Evolutionary conservation across 2,113 vertebrate genomes (phyloP), one percentile per base, ranked within the genome.

Genomic region (Polyodon spathula): DNA sequence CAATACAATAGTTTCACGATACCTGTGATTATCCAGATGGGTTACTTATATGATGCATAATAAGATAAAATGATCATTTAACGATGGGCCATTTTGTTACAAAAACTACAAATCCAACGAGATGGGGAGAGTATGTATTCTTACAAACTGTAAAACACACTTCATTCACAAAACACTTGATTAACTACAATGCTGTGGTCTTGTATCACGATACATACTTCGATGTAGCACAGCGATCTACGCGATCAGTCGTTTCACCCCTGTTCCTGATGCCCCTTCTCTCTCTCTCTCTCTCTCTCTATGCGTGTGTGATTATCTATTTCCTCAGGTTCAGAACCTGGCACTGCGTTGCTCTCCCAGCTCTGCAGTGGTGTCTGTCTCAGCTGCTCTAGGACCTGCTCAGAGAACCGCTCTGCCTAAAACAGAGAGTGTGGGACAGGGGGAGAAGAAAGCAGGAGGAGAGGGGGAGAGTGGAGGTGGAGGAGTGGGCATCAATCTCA

Each of bases 281-380:
- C 8, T 6, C 4, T 60, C 43, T 42, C n/a, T 14, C 0, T 64
- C 8, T 50, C 48, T 1, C 9, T 58, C 4, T 14, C 48, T 50
- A n/a, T n/a, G n/a, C n/a, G n/a, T n/a, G n/a, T n/a, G 48, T 50
- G 12, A n/a, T 50, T 6, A 14, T 50, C 48, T 10, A 10, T 58
- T 2, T 54, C 39, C 59, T 16, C 61, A 84, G 81, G 80, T 81
- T 40, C 86, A 89, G 77, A 89, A 89, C 63, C 72, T 89, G 43
- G 80, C 86, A n/a, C 73, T 89, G 3, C 82, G 84, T 48, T 82
- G 82, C 56, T 73, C 74, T 64, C 71, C 82, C 16, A 73, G 83
- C 63, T 66, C 66, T 4, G 63, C 73, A 48, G 63, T 72, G 6
- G 72, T 86, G 11, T 39, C 37, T 2, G 27, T 39, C 37, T 14